phyloP scores from a whole-genome alignment of 2,888 invertebrate genomes.

The Sarcophaga subvicina region DNA sequence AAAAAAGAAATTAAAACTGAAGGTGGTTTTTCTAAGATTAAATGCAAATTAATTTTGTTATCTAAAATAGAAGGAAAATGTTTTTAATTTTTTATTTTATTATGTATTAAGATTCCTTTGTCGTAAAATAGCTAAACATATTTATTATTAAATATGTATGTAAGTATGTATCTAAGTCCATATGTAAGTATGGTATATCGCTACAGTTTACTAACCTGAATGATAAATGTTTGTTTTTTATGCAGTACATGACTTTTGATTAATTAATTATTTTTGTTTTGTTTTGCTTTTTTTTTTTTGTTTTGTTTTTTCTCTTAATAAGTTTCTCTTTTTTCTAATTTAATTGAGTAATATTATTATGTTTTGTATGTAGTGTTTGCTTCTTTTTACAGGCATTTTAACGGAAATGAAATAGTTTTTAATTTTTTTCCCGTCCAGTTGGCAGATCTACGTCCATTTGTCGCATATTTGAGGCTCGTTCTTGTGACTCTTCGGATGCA shows the following conservation, averaged over 20 bases:
- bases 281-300: not conserved
- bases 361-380: slow-evolving; percentile 14
- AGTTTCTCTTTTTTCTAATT: slow-evolving; percentile 13
- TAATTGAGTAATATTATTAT: slow-evolving; percentile 61
- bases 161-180: not conserved
- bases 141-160: slow-evolving; percentile 2
- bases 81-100: slow-evolving; percentile 1
- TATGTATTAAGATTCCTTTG: not conserved
- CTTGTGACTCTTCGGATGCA: slow-evolving; percentile 32
- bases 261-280: slow-evolving; percentile 7
- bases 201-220: slow-evolving; percentile 59
- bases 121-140: slow-evolving; percentile 10
- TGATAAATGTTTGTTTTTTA: slow-evolving; percentile 38
- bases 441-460: slow-evolving; percentile 64
- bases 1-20: not conserved
- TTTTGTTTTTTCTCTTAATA: slow-evolving; percentile 19
- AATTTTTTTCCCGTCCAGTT: slow-evolving; percentile 54
- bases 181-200: slow-evolving; percentile 29
- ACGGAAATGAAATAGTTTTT: slow-evolving; percentile 31
- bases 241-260: slow-evolving; percentile 8
- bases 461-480: slow-evolving; percentile 44
- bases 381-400: slow-evolving; percentile 70
- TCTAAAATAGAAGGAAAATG: slow-evolving; percentile 28
- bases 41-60: slow-evolving; percentile 56
- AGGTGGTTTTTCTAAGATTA: slow-evolving; percentile 40